Base-by-base conservation (phyloP, 2,797 vertebrate genomes). In the Pseudomugil gertrudae region DNA sequence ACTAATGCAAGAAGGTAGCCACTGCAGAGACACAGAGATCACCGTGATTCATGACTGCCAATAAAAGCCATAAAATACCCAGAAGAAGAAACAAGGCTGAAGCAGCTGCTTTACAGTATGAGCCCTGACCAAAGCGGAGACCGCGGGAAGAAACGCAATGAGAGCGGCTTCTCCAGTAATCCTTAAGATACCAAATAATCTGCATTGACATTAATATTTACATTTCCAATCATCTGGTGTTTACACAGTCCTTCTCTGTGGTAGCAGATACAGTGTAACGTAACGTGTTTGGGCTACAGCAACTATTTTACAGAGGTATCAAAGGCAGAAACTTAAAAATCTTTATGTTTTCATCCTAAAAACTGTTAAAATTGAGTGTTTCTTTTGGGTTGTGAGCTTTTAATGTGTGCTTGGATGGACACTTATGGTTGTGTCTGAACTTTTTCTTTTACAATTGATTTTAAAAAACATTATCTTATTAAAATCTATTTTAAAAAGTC, bases 31-130 rank as follows among this genome's bases (percentile, higher is more conserved):
- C 72, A 69, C 56, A 70, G 40, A 68, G 74, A 79, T 81, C 72
- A 50, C 11, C 66, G 73, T 84, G 80, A 90, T 87, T 89, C 78
- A 89, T 75, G 84, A 74, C 80, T 63, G 79, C 64, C 81, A 75
- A 85, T 84, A 81, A 84, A 83, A 67, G 11, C 66, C 66, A 84
- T 87, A 66, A 84, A 87, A 76, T 69, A 80, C 67, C 59, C 63
- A 62, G 63, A 79, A 78, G 78, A 76, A 73, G 71, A 75, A 83
- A 79, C 48, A n/a, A 66, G 70, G 57, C 72, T 50, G 8, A 38
- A 30, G 72, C 17, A n/a, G 56, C 33, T 53, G 66, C 66, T 32
- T 80, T 77, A 83, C 74, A 56, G 66, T 15, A 40, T 59, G 59
- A 81, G 61, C 60, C 48, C 57, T 32, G 48, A 76, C 43, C 35